Evolutionary conservation across 2,797 vertebrate genomes (phyloP).

Genomic region (Darevskia mixta): DNA sequence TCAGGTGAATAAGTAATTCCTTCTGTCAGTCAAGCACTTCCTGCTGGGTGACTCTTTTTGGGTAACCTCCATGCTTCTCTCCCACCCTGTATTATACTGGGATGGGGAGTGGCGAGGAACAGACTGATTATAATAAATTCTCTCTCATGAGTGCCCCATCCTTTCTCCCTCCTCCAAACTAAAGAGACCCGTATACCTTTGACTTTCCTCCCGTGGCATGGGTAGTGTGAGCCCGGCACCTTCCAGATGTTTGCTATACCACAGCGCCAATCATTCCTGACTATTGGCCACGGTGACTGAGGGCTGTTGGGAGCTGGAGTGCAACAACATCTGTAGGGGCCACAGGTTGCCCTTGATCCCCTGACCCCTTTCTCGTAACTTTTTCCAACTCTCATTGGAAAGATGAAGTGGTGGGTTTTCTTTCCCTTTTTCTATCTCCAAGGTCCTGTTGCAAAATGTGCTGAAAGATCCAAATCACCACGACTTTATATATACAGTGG

Average conservation of each 20-base stretch:
- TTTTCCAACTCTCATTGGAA: background rate
- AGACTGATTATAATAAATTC: background rate
- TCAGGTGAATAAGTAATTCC: background rate
- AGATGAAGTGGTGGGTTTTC: background rate
- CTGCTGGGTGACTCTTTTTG: background rate
- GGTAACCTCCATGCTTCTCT: background rate
- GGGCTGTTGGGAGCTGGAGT: too few relatives aligned
- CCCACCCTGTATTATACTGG: background rate
- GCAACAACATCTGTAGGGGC: background rate
- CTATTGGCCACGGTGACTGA: too few relatives aligned
- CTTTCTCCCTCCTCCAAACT: background rate
- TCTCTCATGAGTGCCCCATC: background rate
- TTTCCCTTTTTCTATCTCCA: too few relatives aligned
- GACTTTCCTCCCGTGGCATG: background rate
- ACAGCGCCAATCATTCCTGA: background rate
- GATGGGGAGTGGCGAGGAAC: too few relatives aligned
- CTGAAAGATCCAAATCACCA: background rate
- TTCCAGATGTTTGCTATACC: background rate
- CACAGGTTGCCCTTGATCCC: too few relatives aligned
- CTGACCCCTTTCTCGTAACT: background rate
- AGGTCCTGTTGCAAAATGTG: background rate
- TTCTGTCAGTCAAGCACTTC: background rate
- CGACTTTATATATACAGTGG: too few relatives aligned
- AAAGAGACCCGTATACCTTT: background rate
- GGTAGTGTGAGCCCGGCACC: background rate